Evolutionary conservation across 2,888 invertebrate genomes (phyloP).

Genomic region (Tromatobia lineatoria): DNA sequence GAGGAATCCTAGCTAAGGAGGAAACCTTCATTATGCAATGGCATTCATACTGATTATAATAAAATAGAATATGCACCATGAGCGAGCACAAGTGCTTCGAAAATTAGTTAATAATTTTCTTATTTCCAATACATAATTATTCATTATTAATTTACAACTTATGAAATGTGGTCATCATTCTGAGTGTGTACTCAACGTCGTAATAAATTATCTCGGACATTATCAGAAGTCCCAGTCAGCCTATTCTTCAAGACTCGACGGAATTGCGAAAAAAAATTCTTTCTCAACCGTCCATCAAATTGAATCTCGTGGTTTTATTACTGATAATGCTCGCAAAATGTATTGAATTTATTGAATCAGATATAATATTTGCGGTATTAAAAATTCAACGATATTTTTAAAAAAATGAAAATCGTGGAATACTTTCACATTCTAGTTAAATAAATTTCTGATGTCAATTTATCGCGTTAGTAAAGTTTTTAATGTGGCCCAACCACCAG

Average conservation of each 20-base stretch:
- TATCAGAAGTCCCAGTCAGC: neutral
- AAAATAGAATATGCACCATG: neutral
- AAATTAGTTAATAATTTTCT: neutral
- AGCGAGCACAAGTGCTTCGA: neutral
- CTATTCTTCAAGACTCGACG: neutral
- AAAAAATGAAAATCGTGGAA: neutral
- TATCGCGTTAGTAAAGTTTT: neutral
- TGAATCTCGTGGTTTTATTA: neutral
- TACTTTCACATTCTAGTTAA: neutral
- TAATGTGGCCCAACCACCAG: neutral
- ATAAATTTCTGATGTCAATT: neutral
- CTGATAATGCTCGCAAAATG: neutral
- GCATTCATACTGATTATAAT: neutral
- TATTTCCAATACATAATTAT: neutral
- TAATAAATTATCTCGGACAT: neutral
- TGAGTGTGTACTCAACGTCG: neutral
- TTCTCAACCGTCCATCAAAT: neutral
- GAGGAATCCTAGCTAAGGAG: neutral
- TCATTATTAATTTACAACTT: neutral
- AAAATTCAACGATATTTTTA: neutral
- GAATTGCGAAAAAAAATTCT: neutral
- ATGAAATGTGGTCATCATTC: neutral
- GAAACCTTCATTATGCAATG: constrained; percentile 8
- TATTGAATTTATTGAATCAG: too few species aligned
- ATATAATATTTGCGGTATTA: neutral